These are phyloP conservation scores for Vanessa tameamea DNA, from an alignment of 1,140 invertebrate species.

Conservation along the genomic window DNA sequence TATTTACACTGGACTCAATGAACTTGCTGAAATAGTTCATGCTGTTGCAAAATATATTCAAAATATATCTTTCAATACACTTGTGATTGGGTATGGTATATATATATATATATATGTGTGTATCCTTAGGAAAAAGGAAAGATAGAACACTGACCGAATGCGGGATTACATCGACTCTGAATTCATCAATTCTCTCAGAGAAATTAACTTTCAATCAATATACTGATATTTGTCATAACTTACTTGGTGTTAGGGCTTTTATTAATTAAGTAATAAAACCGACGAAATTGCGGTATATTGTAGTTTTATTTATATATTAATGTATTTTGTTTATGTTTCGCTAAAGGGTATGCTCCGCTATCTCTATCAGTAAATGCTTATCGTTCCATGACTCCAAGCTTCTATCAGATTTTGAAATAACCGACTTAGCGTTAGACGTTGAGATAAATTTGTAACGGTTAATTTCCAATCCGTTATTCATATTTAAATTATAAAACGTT, in stretches of 20 bases:
- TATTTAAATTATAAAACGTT: background rate
- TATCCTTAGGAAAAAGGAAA: too few relatives aligned
- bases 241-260: too few relatives aligned
- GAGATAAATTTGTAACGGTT: background rate
- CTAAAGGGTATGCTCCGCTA: conserved; percentile 1
- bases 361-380: conserved; percentile 24
- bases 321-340: background rate
- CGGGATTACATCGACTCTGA: too few relatives aligned
- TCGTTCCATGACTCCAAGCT: conserved; percentile 23
- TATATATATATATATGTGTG: too few relatives aligned
- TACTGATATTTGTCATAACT: too few relatives aligned
- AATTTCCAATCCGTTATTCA: background rate
- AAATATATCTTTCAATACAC: too few relatives aligned
- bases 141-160: too few relatives aligned
- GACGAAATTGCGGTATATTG: background rate
- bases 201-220: too few relatives aligned
- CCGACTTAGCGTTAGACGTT: background rate
- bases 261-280: background rate
- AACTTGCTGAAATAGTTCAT: conserved; percentile 15
- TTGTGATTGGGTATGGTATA: too few relatives aligned
- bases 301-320: background rate
- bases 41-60: background rate
- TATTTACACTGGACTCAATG: conserved; percentile 39
- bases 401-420: conserved; percentile 27
- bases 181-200: too few relatives aligned